Conservation (phyloP, 2,113 vertebrate species). For the Sylvietta virens region DNA sequence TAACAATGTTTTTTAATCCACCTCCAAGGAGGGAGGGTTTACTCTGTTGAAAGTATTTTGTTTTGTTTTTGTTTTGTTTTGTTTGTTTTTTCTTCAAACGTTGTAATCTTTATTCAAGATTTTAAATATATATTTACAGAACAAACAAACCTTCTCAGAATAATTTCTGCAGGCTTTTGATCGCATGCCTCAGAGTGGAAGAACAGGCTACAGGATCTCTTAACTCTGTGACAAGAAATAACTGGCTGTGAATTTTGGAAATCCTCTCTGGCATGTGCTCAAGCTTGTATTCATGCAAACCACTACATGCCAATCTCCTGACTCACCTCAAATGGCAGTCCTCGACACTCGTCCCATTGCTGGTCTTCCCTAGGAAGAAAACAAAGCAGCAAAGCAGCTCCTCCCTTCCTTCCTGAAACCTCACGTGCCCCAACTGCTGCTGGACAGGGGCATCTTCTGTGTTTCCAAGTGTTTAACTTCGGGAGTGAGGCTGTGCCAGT, state of each 20-base stretch:
- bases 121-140: constrained; percentile 16
- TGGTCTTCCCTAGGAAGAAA: background rate
- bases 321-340: constrained; percentile 19
- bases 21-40: background rate
- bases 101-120: background rate
- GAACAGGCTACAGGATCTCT: background rate
- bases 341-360: background rate
- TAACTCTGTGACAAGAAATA: constrained; percentile 19
- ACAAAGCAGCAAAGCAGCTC: constrained; percentile 30
- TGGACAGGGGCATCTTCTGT: background rate
- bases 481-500: background rate
- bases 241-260: constrained; percentile 51
- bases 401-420: constrained; percentile 50
- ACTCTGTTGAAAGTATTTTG: background rate
- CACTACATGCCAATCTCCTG: constrained; percentile 22
- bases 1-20: constrained; percentile 3
- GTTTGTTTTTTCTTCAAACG: background rate
- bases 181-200: background rate
- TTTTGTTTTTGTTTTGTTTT: background rate
- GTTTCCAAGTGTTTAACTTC: background rate
- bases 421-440: background rate
- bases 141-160: background rate
- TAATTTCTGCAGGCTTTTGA: background rate
- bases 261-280: constrained; percentile 33
- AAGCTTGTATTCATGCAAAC: background rate